These are phyloP conservation scores for Trochalopteron elliotii DNA, from an alignment of 2,113 vertebrate genomes.

Conservation along the genomic window DNA sequence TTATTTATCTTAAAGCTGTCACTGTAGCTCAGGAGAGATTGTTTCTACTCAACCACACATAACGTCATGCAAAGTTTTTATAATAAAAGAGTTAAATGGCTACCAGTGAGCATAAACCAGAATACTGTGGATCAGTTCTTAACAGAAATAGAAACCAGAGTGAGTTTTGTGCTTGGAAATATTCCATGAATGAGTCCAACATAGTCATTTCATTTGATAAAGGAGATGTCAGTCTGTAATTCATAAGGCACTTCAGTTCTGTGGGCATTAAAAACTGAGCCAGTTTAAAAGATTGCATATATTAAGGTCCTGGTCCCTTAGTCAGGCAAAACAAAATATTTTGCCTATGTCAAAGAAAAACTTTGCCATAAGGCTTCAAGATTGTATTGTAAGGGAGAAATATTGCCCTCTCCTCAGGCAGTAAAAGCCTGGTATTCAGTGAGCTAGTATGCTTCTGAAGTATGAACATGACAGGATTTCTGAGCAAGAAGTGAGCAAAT, in stretches of 20 bases:
- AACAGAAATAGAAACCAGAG: constrained; percentile 2
- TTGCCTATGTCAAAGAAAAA: constrained; percentile 4
- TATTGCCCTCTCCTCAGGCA: neutral
- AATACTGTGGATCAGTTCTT: neutral
- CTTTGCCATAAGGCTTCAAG: neutral
- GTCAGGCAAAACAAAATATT: constrained; percentile 21
- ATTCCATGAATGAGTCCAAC: neutral
- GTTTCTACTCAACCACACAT: neutral
- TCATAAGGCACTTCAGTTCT: constrained; percentile 1
- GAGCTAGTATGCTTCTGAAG: neutral
- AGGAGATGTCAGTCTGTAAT: neutral
- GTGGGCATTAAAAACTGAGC: neutral
- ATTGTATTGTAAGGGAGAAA: neutral
- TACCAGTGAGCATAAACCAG: neutral
- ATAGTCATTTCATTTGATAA: neutral
- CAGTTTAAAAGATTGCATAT: constrained; percentile 17
- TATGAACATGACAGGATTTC: neutral
- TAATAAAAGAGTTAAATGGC: neutral
- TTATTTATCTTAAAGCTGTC: constrained; percentile 23
- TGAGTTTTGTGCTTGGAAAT: neutral
- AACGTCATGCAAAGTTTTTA: neutral
- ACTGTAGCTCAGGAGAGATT: neutral
- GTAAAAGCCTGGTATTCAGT: neutral
- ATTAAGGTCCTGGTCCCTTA: neutral
- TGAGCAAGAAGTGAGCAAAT: neutral